Evolutionary conservation across 2,113 vertebrate species (phyloP), one percentile per base, ranked within the genome.

Genomic region (Speoplatyrhinus poulsoni): DNA sequence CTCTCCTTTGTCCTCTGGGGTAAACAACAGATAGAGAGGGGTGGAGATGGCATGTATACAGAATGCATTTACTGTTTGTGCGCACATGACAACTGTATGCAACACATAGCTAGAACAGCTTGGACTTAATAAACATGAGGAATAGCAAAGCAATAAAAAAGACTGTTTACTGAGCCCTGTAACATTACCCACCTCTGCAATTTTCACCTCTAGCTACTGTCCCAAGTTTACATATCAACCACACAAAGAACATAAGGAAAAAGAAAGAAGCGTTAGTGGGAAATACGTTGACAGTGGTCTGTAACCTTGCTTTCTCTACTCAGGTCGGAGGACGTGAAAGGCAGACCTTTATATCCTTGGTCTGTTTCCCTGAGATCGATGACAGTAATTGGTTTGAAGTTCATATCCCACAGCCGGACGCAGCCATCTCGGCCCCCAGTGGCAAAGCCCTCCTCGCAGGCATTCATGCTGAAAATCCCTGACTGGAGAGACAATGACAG

Each of bases 281-380:
- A 33, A 12, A 62, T 50, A 66, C 46, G 41, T 68, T 1, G 56
- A 8, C 68, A 77, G 50, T 36, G 49, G 16, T 33, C 73, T 56
- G 66, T 8, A 54, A 67, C 65, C 16, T 16, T 46, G 17, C n/a
- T 77, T 70, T 69, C 46, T 77, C 19, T 15, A 6, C 48, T 26
- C n/a, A 62, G 19, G 48, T 48, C 50, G 72, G 73, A 72, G 36
- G 9, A 59, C 65, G 66, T 58, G 12, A 0, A 2, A 65, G 68
- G 50, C 54, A 19, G 65, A 99, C 98, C 97, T 98, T 98, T 99
- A 89, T 99, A 99, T 82, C 98, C 97, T 85, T 99, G 98, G 87
- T 99, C 97, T 80, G 97, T 98, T 95, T 99, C 98, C 95, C 96
- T 98, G 95, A 99, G 97, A 93, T 99, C 98, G 90, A 99, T 98